phyloP scores from a whole-genome alignment of 2,888 invertebrate species.

The Pedicia rivosa region DNA sequence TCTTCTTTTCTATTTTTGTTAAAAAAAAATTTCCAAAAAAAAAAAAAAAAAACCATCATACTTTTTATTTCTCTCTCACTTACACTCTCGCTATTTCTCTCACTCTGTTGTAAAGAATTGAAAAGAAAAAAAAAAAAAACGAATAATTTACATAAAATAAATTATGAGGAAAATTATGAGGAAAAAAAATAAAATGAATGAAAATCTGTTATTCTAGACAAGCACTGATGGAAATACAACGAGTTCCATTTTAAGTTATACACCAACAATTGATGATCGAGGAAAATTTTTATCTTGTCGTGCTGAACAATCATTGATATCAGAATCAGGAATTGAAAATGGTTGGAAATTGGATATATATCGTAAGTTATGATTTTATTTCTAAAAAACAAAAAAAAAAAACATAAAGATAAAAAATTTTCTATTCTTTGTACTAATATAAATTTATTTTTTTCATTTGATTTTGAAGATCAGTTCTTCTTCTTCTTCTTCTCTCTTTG shows the following conservation, averaged over 20 bases:
- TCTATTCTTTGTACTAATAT: neutral
- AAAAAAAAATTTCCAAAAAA: too few relatives aligned
- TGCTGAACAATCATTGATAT: constrained; percentile 58
- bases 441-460: neutral
- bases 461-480: neutral
- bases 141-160: too few relatives aligned
- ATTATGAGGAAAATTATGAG: too few relatives aligned
- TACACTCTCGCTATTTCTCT: too few relatives aligned
- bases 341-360: constrained; percentile 68
- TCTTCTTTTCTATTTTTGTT: too few relatives aligned
- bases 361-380: constrained; percentile 44
- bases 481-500: neutral
- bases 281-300: constrained; percentile 61
- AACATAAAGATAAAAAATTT: neutral
- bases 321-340: constrained; percentile 59
- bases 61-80: too few relatives aligned
- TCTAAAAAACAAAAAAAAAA: neutral
- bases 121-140: too few relatives aligned
- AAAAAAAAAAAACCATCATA: too few relatives aligned
- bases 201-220: constrained; percentile 21
- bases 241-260: constrained; percentile 57
- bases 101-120: too few relatives aligned
- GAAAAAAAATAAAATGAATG: too few relatives aligned
- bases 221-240: constrained; percentile 54
- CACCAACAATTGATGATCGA: constrained; percentile 65